Conservation (phyloP, 2,113 vertebrate species). For the Formicarius rufipectus region DNA sequence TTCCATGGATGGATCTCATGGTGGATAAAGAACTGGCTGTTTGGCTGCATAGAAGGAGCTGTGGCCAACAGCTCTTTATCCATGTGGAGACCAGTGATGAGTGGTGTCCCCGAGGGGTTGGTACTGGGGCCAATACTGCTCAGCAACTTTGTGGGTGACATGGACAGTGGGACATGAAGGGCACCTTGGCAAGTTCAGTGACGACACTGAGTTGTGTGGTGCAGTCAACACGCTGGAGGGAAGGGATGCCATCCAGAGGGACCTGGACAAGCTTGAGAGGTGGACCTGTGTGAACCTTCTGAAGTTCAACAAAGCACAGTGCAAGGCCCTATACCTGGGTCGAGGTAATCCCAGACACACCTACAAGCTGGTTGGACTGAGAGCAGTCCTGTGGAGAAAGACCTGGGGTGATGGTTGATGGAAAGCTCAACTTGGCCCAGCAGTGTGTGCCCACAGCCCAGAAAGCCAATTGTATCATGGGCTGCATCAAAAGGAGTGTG, state of each 20-base stretch:
- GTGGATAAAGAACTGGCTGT: neutral
- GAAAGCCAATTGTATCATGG: neutral
- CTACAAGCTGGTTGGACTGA: too few species aligned
- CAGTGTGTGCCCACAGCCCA: too few species aligned
- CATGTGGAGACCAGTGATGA: neutral
- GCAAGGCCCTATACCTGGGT: neutral
- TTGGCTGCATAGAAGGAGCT: neutral
- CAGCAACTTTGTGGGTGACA: neutral
- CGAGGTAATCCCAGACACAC: too few species aligned
- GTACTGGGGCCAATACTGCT: neutral
- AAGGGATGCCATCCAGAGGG: neutral
- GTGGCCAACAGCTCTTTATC: neutral
- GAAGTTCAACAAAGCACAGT: neutral
- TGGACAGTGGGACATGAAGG: neutral
- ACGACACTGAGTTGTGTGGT: neutral
- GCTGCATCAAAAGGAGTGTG: neutral
- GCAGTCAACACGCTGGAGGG: neutral
- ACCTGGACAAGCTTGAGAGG: neutral
- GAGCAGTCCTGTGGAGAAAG: neutral
- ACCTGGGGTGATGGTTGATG: too few species aligned
- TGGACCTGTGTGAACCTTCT: neutral
- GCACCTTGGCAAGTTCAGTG: neutral
- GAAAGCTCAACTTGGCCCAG: neutral
- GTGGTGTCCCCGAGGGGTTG: accelerated
- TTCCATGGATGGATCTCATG: neutral